Base-by-base conservation (phyloP, 2,888 invertebrate species). In the Patella depressa region DNA sequence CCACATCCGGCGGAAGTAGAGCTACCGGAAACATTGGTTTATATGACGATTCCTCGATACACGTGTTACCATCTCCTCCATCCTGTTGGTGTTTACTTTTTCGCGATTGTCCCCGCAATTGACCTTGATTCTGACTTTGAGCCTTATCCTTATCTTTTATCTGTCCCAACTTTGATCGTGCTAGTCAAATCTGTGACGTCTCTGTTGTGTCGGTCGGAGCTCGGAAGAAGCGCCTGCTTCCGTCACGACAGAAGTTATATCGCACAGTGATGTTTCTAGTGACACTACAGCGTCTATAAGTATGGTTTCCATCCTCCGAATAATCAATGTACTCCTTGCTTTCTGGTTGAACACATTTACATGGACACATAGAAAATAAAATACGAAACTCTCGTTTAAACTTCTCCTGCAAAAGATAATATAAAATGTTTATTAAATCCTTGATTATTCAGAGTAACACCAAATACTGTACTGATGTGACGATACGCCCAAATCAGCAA, bases 321-420 rank as follows among this genome's bases (percentile, higher is more conserved):
- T 78, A 72, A 29, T 78, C 53, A 57, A 75, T 59, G 57, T 69
- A 54, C 57, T 72, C 69, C 53, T 75, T 75, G 65, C 24, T 65
- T 65, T 65, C 65, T 65, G 65, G 24, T 55, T 75, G 75, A 11
- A 65, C 71, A 75, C 75, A 75, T 55, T 74, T 76, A 69, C 75
- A 76, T 4, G 71, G 72, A 65, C 84, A 83, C 9, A 78, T 76
- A 14, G 77, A 72, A 76, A 85, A 83, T 71, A 86, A 74, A 69
- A 78, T 73, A 17, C 82, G 77, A 78, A 85, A 86, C 34, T 81
- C 84, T 65, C 83, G 80, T 74, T 86, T 87, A 80, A 84, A 86
- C 74, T 85, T 86, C 73, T 86, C 84, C 86, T 87, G 79, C 14
- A 76, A 82, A 70, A 24, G 53, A 45, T 9, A 45, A 45, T 45